Percentiles rank a stretch among this genome's conserved stretches.
phyloP scores from a whole-genome alignment of 2,888 invertebrate species.

The Isoperla grammatica region DNA sequence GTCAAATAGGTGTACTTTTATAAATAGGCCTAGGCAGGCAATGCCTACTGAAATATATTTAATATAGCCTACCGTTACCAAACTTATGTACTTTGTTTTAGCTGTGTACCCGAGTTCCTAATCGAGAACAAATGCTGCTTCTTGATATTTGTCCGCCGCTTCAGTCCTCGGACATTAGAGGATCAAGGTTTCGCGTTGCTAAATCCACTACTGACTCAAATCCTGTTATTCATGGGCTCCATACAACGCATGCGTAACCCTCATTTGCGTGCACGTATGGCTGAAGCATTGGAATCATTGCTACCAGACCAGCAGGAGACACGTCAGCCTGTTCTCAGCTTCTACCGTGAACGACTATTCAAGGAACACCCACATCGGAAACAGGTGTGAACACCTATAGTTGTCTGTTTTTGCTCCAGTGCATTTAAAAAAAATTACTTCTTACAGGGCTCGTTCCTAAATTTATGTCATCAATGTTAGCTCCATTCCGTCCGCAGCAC shows the following conservation, averaged over 20 bases:
- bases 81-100: slow-evolving; percentile 38
- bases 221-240: slow-evolving; percentile 85
- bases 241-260: slow-evolving; percentile 79
- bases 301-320: slow-evolving; percentile 66
- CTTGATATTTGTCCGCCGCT: slow-evolving; percentile 67
- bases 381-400: slow-evolving; percentile 52
- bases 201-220: slow-evolving; percentile 66
- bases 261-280: slow-evolving; percentile 83
- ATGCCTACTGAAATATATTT: too few species aligned
- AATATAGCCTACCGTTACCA: too few species aligned
- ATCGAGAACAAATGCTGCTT: slow-evolving; percentile 82
- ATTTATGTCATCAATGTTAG: too few species aligned
- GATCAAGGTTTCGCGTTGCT: slow-evolving; percentile 58
- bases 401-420: neutral
- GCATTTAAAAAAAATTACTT: slow-evolving; percentile 12
- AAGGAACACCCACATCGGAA: slow-evolving; percentile 66
- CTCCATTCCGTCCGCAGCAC: too few species aligned
- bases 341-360: slow-evolving; percentile 66
- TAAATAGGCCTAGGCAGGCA: too few species aligned
- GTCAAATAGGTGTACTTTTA: too few species aligned
- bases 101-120: slow-evolving; percentile 85
- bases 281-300: slow-evolving; percentile 83
- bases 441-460: too few species aligned
- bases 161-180: slow-evolving; percentile 57
- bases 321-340: slow-evolving; percentile 43